phyloP scores from a whole-genome alignment of 2,888 invertebrate species.

The Aquatica leii region DNA sequence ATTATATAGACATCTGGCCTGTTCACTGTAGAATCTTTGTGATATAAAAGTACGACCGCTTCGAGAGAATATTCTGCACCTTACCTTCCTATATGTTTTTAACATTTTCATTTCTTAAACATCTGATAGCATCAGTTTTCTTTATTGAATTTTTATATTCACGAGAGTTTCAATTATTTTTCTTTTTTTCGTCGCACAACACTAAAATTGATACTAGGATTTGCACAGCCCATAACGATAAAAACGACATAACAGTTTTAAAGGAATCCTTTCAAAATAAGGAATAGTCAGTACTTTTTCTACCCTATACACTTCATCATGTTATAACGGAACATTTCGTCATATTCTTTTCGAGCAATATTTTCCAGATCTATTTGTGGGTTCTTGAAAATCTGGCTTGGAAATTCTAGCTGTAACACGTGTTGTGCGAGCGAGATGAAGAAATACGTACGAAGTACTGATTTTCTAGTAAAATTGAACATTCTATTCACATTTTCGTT shows the following conservation, averaged over 20 bases:
- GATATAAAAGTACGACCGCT: constrained; percentile 57
- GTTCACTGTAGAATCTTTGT: constrained; percentile 59
- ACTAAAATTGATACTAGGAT: not conserved
- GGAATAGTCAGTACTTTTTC: constrained; percentile 12
- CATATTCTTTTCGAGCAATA: constrained; percentile 27
- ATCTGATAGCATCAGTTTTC: not conserved
- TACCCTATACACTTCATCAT: constrained; percentile 23
- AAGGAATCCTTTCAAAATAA: not conserved
- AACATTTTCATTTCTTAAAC: constrained; percentile 17
- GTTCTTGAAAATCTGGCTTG: constrained; percentile 30
- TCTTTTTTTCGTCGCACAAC: not conserved
- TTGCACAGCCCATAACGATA: not conserved
- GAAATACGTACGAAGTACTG: constrained; percentile 53
- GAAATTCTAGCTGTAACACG: constrained; percentile 47
- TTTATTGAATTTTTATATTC: constrained; percentile 12
- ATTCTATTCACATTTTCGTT: constrained; percentile 53
- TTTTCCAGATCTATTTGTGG: constrained; percentile 25
- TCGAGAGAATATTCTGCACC: constrained; percentile 33
- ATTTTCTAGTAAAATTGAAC: constrained; percentile 53
- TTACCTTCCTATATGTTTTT: constrained; percentile 23
- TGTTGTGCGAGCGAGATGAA: constrained; percentile 54
- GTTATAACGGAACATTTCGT: constrained; percentile 26
- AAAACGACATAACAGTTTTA: constrained; percentile 7
- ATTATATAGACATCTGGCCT: constrained; percentile 63
- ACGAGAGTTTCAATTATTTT: not conserved